A percentile compares a stretch with the other conserved stretches of the same genome.
phyloP scores from a whole-genome alignment of 1,140 invertebrate genomes.

The Spodoptera frugiperda region DNA sequence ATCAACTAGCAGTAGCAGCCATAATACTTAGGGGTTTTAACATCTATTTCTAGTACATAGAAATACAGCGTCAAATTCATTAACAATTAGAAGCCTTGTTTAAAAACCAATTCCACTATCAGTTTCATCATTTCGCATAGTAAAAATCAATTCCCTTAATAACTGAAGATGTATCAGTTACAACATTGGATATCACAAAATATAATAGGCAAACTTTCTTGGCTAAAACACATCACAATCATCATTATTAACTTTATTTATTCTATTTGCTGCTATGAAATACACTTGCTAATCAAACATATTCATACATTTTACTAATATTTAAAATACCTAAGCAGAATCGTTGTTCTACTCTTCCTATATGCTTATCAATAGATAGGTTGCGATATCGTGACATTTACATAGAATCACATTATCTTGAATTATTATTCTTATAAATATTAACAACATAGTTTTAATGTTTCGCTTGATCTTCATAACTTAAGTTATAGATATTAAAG shows the following conservation, averaged over 20 bases:
- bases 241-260: conserved; percentile 16
- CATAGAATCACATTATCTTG: conserved; percentile 9
- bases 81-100: background rate
- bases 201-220: conserved; percentile 36
- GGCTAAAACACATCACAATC: conserved; percentile 35
- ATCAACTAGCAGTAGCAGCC: conserved; percentile 44
- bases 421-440: conserved; percentile 11
- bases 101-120: conserved; percentile 10
- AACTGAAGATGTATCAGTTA: conserved; percentile 8
- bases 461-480: conserved; percentile 10
- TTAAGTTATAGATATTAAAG: conserved; percentile 30
- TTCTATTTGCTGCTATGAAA: conserved; percentile 14
- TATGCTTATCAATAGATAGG: background rate
- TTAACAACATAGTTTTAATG: conserved; percentile 11
- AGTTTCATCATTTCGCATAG: background rate
- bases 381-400: conserved; percentile 1
- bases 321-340: conserved; percentile 24
- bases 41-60: conserved; percentile 15
- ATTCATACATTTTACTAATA: conserved; percentile 1
- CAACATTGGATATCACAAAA: conserved; percentile 37
- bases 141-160: conserved; percentile 18
- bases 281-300: background rate
- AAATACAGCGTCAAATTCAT: background rate
- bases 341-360: background rate
- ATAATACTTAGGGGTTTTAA: conserved; percentile 39